phyloP scores from a whole-genome alignment of 2,113 vertebrate genomes.

The Egretta garzetta region DNA sequence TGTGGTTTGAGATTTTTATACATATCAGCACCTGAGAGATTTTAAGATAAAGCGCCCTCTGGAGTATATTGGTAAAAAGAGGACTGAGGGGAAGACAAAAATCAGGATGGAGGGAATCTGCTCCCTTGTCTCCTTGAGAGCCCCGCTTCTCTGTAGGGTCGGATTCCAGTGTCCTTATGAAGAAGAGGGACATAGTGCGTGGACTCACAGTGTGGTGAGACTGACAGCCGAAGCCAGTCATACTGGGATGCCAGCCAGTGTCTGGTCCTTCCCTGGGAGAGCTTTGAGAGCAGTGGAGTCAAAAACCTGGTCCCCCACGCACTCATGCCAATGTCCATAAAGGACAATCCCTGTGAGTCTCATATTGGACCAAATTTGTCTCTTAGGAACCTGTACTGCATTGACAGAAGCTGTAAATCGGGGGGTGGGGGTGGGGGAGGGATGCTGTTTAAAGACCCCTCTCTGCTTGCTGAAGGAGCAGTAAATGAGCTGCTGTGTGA shows the following conservation, averaged over 20 bases:
- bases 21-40: not conserved
- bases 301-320: not conserved
- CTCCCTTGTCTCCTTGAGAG: not conserved
- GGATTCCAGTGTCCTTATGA: not conserved
- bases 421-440: fast-evolving
- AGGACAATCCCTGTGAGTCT: not conserved
- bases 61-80: not conserved
- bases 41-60: not conserved
- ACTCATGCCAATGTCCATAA: fast-evolving
- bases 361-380: not conserved
- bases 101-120: not conserved
- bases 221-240: not conserved
- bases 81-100: not conserved
- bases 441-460: not conserved
- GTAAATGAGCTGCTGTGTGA: not conserved
- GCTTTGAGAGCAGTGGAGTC: not conserved
- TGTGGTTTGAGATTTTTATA: not conserved
- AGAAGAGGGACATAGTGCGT: fast-evolving
- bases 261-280: not conserved
- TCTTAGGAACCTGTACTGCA: not conserved
- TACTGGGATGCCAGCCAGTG: not conserved
- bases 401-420: not conserved
- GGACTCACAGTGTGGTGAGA: fast-evolving
- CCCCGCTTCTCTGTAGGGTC: not conserved
- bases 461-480: not conserved